Evolutionary conservation across 2,888 invertebrate species (phyloP).

Genomic region (Callinectes sapidus): DNA sequence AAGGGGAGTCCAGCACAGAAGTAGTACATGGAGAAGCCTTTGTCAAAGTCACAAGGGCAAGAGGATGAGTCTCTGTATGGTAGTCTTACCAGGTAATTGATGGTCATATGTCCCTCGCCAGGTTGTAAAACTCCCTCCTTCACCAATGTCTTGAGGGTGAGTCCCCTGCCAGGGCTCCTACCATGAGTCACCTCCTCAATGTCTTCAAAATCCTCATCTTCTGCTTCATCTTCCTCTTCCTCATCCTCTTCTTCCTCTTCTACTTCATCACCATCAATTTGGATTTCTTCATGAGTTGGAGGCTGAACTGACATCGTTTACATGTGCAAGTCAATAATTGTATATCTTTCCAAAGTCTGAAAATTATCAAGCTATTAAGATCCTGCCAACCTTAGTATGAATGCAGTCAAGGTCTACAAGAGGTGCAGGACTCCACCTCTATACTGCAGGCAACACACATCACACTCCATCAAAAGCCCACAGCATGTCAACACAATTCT

Average conservation of each 20-base stretch:
- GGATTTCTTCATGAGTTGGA: slow-evolving; percentile 63
- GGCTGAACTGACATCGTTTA: slow-evolving; percentile 65
- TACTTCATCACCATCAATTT: slow-evolving; percentile 68
- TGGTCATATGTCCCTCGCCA: slow-evolving; percentile 89
- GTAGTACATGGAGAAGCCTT: background rate
- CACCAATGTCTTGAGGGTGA: slow-evolving; percentile 90
- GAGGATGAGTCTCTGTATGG: background rate
- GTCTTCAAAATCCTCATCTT: slow-evolving; percentile 70
- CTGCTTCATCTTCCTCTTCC: slow-evolving; percentile 70
- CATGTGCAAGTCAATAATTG: slow-evolving; percentile 44
- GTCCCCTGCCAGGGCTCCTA: slow-evolving; percentile 68
- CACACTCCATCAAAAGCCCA: slow-evolving; percentile 55
- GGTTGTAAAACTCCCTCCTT: slow-evolving; percentile 89
- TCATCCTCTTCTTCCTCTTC: slow-evolving; percentile 70
- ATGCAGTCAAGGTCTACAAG: slow-evolving; percentile 36
- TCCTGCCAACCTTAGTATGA: background rate
- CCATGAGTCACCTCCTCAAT: slow-evolving; percentile 68
- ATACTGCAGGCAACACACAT: slow-evolving; percentile 30
- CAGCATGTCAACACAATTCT: slow-evolving; percentile 42
- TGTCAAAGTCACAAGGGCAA: background rate
- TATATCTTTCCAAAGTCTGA: slow-evolving; percentile 56
- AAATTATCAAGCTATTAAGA: slow-evolving; percentile 53
- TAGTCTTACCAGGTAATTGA: slow-evolving; percentile 85
- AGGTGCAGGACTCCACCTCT: slow-evolving; percentile 9
- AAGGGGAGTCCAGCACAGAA: background rate